These are phyloP conservation scores for Cheiracanthium punctorium DNA, from an alignment of 2,888 invertebrate species.

Conservation along the genomic window DNA sequence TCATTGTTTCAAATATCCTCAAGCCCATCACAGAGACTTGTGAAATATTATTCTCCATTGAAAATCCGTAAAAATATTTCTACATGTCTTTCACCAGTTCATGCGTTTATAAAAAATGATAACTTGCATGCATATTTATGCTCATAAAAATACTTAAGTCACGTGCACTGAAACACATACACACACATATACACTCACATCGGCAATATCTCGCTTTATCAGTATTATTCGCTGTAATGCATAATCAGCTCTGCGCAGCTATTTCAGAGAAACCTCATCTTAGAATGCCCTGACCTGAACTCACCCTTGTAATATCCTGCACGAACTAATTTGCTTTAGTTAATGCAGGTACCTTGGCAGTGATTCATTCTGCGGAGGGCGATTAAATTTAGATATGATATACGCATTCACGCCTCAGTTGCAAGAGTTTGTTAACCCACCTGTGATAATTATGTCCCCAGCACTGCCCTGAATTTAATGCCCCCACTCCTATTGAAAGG, in stretches of 20 bases:
- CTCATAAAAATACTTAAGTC: no score
- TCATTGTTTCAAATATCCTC: no score
- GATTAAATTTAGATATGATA: constrained; percentile 68
- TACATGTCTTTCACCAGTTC: no score
- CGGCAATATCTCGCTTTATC: no score
- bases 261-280: neutral
- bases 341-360: constrained; percentile 23
- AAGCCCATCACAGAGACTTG: no score
- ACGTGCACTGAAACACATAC: no score
- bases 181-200: no score
- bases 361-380: constrained; percentile 31
- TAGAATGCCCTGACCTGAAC: constrained; percentile 11
- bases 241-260: neutral
- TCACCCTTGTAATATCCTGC: constrained; percentile 60
- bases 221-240: neutral
- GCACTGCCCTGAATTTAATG: neutral
- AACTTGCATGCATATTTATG: no score
- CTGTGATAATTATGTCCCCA: constrained; percentile 65
- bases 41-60: no score
- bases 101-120: no score
- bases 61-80: no score
- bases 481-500: neutral
- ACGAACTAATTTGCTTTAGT: constrained; percentile 61
- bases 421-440: constrained; percentile 46
- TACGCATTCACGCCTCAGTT: constrained; percentile 54